These are phyloP conservation scores for Galerucella calmariensis DNA, from an alignment of 2,888 invertebrate genomes.

Conservation along the genomic window DNA sequence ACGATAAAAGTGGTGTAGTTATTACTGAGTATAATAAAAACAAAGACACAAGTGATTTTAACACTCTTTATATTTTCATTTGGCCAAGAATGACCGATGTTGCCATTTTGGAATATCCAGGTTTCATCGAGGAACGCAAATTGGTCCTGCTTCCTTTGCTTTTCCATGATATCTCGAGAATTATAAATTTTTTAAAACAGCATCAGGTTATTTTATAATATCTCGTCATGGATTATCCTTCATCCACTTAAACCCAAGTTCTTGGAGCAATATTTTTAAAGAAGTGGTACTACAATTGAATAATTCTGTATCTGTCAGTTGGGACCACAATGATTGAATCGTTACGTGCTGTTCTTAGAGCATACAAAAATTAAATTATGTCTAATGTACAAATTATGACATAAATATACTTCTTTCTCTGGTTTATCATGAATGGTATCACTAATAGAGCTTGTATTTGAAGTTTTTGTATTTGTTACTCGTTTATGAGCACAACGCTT, in stretches of 20 bases:
- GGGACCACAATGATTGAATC: slow-evolving; percentile 10
- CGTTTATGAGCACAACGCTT: slow-evolving; percentile 14
- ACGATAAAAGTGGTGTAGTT: too few relatives aligned
- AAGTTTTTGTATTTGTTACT: slow-evolving; percentile 15
- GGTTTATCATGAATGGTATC: slow-evolving; percentile 1
- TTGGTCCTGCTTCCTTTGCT: neutral
- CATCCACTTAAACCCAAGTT: slow-evolving; percentile 15
- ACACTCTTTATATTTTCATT: neutral
- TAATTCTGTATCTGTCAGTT: slow-evolving; percentile 10
- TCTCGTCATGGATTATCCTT: slow-evolving; percentile 4
- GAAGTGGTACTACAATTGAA: slow-evolving; percentile 14
- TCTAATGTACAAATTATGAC: neutral
- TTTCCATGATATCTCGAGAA: neutral
- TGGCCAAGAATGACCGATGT: slow-evolving; percentile 10
- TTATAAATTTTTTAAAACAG: neutral
- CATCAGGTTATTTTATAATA: slow-evolving; percentile 7
- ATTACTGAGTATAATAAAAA: too few relatives aligned
- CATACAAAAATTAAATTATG: neutral
- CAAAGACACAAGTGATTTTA: neutral
- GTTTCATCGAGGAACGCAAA: slow-evolving; percentile 15
- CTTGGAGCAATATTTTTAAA: slow-evolving; percentile 7
- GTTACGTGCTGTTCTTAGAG: neutral
- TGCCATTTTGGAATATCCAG: slow-evolving; percentile 10
- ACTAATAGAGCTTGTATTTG: slow-evolving; percentile 14
- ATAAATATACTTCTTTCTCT: neutral